Evolutionary conservation across 2,888 invertebrate species (phyloP).

Genomic region (Tipula vernalis): DNA sequence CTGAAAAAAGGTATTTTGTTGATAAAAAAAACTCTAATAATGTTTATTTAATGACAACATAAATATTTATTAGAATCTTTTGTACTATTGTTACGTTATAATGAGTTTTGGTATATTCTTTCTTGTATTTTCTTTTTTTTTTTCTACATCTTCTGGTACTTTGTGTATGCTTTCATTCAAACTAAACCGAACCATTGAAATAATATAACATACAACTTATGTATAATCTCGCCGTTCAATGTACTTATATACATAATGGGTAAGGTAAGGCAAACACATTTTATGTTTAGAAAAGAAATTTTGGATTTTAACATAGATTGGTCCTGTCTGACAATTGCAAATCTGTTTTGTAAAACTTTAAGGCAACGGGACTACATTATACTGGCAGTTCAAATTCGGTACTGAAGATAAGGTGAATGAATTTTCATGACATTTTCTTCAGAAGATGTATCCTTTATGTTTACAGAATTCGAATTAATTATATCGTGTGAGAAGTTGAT

Average conservation of each 20-base stretch:
- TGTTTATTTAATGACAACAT: background rate
- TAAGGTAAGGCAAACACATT: background rate
- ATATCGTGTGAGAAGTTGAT: background rate
- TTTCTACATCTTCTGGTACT: background rate
- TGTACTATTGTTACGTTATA: background rate
- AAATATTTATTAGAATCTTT: constrained; percentile 4
- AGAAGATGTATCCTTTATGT: background rate
- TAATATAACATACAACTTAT: background rate
- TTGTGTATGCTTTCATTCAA: background rate
- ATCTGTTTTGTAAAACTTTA: background rate
- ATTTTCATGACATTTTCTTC: background rate
- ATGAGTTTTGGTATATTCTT: background rate
- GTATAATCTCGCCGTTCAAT: background rate
- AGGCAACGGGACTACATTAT: background rate
- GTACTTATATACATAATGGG: background rate
- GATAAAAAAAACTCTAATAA: background rate
- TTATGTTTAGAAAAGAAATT: background rate
- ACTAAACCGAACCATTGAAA: background rate
- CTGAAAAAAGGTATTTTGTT: background rate
- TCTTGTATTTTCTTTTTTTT: background rate
- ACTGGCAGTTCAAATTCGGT: background rate
- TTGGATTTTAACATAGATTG: background rate
- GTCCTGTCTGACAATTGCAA: background rate
- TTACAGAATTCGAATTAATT: background rate
- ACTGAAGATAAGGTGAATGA: background rate